These are phyloP conservation scores for Hesperophylax magnus DNA, from an alignment of 1,140 invertebrate genomes.

Conservation along the genomic window DNA sequence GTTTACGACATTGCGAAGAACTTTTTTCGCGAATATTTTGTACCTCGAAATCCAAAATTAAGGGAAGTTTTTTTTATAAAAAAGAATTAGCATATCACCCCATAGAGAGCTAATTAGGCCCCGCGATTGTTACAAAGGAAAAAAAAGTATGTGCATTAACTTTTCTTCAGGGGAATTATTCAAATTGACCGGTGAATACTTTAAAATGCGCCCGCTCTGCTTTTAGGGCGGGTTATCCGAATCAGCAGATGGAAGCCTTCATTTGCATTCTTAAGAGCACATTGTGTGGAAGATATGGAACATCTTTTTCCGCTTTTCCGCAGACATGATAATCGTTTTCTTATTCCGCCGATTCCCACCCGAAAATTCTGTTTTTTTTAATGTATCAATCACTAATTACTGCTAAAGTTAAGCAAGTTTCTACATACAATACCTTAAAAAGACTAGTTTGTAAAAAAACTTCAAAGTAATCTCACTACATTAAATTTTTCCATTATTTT, in stretches of 20 bases:
- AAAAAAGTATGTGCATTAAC: slow-evolving; percentile 56
- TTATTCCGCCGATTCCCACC: too few species aligned
- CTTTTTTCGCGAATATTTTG: slow-evolving; percentile 47
- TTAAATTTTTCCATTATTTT: too few species aligned
- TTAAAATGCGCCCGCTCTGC: slow-evolving; percentile 32
- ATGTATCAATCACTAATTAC: too few species aligned
- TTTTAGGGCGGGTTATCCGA: background rate
- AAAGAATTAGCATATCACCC: slow-evolving; percentile 57
- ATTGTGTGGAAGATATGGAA: slow-evolving; percentile 6
- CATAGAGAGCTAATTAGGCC: slow-evolving; percentile 56
- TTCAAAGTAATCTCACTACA: too few species aligned
- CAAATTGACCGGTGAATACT: slow-evolving; percentile 50
- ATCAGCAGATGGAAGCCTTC: background rate
- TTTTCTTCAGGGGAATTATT: slow-evolving; percentile 56
- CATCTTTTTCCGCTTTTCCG: background rate
- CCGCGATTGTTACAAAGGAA: slow-evolving; percentile 53
- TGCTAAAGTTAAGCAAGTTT: too few species aligned
- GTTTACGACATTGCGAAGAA: slow-evolving; percentile 29
- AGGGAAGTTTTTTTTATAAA: slow-evolving; percentile 55
- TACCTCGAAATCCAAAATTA: slow-evolving; percentile 55
- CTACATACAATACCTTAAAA: too few species aligned
- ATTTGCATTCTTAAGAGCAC: slow-evolving; percentile 14
- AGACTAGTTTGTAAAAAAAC: too few species aligned
- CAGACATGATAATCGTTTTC: too few species aligned
- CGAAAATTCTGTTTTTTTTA: too few species aligned